Base-by-base conservation (phyloP, 2,113 vertebrate species). In the Crotophaga sulcirostris region DNA sequence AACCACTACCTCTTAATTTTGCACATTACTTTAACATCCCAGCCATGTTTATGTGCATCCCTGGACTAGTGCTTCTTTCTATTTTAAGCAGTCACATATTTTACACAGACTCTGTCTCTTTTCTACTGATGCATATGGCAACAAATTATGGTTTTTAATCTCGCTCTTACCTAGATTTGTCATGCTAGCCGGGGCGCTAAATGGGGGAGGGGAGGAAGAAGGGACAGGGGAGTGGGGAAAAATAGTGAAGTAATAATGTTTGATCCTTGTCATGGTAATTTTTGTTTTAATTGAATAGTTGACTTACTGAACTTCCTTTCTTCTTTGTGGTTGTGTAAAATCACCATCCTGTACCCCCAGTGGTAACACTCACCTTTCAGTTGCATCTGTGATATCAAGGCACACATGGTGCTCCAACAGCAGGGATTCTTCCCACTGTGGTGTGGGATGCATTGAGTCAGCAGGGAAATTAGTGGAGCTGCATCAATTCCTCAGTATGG, bases 311-410 rank as follows among this genome's bases (percentile, higher is more conserved):
- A 58, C 20, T 64, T 84, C 66, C 54, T 75, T 89, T 89, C 52
- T 64, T 49, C 14, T 72, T 64, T 74, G 15, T 42, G 74, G 81
- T n/a, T 54, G 25, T 54, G 74, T 89, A 76, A 94, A 95, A 79
- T 91, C 70, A 89, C 69, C 28, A 0, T 54, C 64, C 34, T 68
- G 20, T 69, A 31, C 4, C 49, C 34, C n/a, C 6, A 16, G 23
- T 25, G n/a, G 18, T 56, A 51, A 34, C 11, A 3, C 20, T 47
- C 5, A 7, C 5, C 8, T 29, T 55, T 83, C 63, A 69, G 42
- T 33, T 51, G 24, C 25, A 49, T 79, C 75, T 69, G 20, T 38
- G n/a, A 23, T n/a, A 36, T 47, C 1, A 0, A 84, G 34, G 9
- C 2, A 17, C 0, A 1, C 47, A 5, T 17, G 28, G 40, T 55